Conservation (phyloP, 2,113 vertebrate genomes). For the Peromyscus californicus region DNA sequence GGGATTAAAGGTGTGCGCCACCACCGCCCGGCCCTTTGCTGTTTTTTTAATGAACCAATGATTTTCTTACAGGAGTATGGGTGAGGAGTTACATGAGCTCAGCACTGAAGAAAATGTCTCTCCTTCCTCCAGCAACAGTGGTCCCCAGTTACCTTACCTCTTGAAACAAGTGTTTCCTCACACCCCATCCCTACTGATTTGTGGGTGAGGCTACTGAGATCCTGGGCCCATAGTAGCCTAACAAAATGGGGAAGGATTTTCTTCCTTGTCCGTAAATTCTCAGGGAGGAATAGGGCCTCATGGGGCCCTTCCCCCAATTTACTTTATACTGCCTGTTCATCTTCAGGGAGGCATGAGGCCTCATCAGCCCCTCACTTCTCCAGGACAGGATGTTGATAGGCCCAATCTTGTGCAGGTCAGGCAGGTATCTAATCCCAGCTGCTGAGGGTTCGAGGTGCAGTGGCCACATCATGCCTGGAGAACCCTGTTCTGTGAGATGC, state of each 20-base stretch:
- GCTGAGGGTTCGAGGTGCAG: neutral
- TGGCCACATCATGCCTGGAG: too few relatives aligned
- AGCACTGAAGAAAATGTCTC: neutral
- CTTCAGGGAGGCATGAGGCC: neutral
- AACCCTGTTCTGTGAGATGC: neutral
- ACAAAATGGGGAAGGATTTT: neutral
- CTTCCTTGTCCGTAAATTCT: neutral
- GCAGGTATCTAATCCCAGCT: neutral
- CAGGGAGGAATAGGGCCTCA: neutral
- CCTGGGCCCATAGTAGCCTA: too few relatives aligned
- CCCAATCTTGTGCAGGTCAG: neutral
- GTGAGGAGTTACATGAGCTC: neutral
- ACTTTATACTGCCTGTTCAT: neutral
- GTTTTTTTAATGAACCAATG: neutral
- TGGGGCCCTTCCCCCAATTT: neutral
- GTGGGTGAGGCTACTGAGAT: neutral
- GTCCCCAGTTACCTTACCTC: too few relatives aligned
- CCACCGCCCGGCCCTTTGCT: too few relatives aligned
- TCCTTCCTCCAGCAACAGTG: neutral
- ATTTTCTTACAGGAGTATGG: neutral
- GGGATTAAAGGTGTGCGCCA: too few relatives aligned
- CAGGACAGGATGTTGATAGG: neutral
- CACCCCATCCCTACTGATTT: neutral
- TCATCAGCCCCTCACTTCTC: neutral
- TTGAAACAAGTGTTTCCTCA: neutral